phyloP scores from a whole-genome alignment of 2,797 vertebrate species.

The Cheirogaleus major region DNA sequence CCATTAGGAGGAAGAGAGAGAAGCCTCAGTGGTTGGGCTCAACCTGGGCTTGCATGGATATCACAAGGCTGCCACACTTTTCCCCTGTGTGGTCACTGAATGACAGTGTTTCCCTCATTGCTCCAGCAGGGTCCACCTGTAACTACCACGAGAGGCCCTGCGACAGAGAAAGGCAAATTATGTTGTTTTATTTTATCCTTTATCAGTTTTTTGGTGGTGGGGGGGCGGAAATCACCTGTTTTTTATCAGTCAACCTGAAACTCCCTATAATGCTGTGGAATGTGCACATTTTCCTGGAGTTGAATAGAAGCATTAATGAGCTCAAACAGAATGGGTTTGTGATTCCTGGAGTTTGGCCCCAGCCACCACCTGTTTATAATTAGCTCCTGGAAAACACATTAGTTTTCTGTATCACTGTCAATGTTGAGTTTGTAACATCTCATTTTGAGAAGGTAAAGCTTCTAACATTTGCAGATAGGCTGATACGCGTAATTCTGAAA shows the following conservation, averaged over 20 bases:
- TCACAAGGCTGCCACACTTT: neutral
- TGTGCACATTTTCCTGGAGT: slow-evolving; percentile 79
- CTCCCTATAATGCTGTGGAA: slow-evolving; percentile 59
- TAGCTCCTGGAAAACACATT: slow-evolving; percentile 73
- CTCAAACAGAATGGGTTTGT: slow-evolving; percentile 79
- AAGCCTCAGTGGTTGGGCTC: neutral
- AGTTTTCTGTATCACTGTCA: slow-evolving; percentile 53
- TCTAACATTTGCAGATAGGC: slow-evolving; percentile 7
- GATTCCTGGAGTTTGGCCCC: slow-evolving; percentile 78
- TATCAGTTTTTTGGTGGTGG: neutral
- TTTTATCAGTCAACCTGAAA: slow-evolving; percentile 66
- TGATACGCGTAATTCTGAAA: slow-evolving; percentile 47
- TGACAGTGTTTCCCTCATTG: neutral
- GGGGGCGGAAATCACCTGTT: slow-evolving; percentile 55
- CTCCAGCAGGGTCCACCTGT: neutral
- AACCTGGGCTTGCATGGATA: neutral
- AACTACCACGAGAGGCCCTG: neutral
- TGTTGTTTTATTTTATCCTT: slow-evolving; percentile 25
- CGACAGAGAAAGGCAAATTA: neutral
- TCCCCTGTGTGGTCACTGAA: neutral
- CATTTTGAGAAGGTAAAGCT: slow-evolving; percentile 61
- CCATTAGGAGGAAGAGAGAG: slow-evolving; percentile 7
- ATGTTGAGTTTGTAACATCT: slow-evolving; percentile 63
- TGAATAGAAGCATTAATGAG: slow-evolving; percentile 80
- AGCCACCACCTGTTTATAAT: slow-evolving; percentile 83